Base-by-base conservation (phyloP, 1,140 invertebrate species). In the Bathynomus jamesi region DNA sequence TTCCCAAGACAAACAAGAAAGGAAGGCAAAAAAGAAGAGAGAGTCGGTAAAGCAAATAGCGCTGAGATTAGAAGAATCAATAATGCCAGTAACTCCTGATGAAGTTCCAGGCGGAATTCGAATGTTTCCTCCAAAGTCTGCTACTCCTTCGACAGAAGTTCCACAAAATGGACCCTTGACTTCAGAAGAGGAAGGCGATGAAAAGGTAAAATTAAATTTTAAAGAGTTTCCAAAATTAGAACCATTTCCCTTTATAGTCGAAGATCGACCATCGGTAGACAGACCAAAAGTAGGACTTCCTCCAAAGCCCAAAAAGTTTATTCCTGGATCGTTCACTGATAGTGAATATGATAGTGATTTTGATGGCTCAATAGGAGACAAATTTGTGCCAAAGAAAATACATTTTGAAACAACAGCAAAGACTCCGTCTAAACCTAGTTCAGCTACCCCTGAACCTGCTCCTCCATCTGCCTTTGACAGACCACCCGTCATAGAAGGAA, bases 271-370 rank as follows among this genome's bases (percentile, higher is more conserved):
- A 61, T 70, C 61, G 17, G 70, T 53, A 69, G 75, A 76, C 61
- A 67, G 71, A 13, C 71, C 75, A n/a, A 61, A 63, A 17, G 73
- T 69, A 65, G 60, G 70, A 27, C 83, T 80, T 71, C 85, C 85
- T 70, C 85, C 83, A 71, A 85, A 85, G 81, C 85, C 88, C 75
- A 86, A 85, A 32, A 87, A 87, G 85, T 89, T 91, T 82, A 79
- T 89, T 67, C 86, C 88, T 76, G 85, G 88, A 62, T 87, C 90
- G 82, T 89, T 89, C 78, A 83, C 85, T 29, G 88, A 83, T 82
- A 88, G 88, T 78, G 89, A 91, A 78, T 89, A 90, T 75, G 88
- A 90, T 81, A 91, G 89, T 78, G 89, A 91, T 78, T 87, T 88
- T 71, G 89, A 90, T 61, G 13, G n/a, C 29, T 61, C 67, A 28